Evolutionary conservation across 2,797 vertebrate species (phyloP), one percentile per base, ranked within the genome.

Genomic region (Lepus oiostolus): DNA sequence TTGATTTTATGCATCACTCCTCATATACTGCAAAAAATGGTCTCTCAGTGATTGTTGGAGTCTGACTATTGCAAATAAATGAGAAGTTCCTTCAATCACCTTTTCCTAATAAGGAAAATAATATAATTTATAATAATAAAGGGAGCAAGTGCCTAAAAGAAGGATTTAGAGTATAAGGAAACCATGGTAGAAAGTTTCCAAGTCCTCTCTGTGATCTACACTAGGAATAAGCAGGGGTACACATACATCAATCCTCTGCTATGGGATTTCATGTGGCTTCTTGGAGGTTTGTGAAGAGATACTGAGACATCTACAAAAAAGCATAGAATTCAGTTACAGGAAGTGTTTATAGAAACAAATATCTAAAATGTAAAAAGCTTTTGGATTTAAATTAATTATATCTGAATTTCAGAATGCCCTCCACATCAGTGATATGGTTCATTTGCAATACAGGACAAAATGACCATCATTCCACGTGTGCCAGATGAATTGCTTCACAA

Each of bases 21-120:
- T 71, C 50, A 62, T 16, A 58, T 63, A 79, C 32, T 62, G 11
- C 16, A 60, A 65, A 90, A 21, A 68, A 87, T 17, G 8, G 58
- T 85, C 63, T 38, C 87, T 82, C 17, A 0, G 35, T 38, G 77
- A 90, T 50, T 38, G 47, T 80, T 72, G 35, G 38, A 60, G 35
- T 60, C 58, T 80, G 21, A 90, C 35, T n/a, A 38, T n/a, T n/a
- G 22, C 54, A 91, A 79, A 77, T 81, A 74, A 93, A 82, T 28
- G 38, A 54, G 32, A 86, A 79, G 63, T 10, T n/a, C 67, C 24
- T 80, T 86, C 71, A 47, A 9, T 76, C n/a, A 58, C 24, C 62
- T 88, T 11, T 47, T 76, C 54, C 42, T 47, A 42, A 8, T 42
- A 42, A 42, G 42, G 42, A 42, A 42, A 42, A 42, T 42, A 42